Percentiles rank a stretch among this genome's conserved stretches.
Conservation (phyloP, 2,888 invertebrate species). For the Drosophila fulvimacula region DNA sequence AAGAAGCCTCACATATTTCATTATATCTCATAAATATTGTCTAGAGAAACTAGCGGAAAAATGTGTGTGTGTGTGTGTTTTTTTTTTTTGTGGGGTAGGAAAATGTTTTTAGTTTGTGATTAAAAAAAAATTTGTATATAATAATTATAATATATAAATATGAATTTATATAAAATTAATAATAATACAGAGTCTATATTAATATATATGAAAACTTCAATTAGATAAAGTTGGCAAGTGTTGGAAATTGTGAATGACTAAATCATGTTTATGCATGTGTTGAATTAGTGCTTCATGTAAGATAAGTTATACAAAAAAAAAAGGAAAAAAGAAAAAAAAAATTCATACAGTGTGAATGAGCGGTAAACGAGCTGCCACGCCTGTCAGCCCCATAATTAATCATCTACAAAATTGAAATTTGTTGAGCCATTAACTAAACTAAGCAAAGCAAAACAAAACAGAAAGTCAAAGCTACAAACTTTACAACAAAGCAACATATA, state of each 20-base stretch:
- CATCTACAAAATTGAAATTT: slow-evolving; percentile 34
- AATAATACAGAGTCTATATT: not conserved
- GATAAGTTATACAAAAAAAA: not conserved
- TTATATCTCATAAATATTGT: not conserved
- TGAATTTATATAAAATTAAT: not conserved
- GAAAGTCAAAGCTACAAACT: slow-evolving; percentile 22
- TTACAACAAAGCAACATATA: not conserved
- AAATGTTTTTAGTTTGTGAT: too few species aligned
- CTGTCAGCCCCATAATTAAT: slow-evolving; percentile 11
- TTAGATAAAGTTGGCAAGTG: slow-evolving; percentile 1
- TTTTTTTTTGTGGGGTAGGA: not conserved
- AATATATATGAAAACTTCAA: not conserved
- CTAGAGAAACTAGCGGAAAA: not conserved
- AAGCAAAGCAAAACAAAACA: slow-evolving; percentile 23
- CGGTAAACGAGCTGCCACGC: slow-evolving; percentile 13
- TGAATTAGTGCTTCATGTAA: slow-evolving; percentile 10
- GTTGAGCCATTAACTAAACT: slow-evolving; percentile 39
- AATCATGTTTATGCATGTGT: slow-evolving; percentile 10
- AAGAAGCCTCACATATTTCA: not conserved
- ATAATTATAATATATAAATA: too few species aligned
- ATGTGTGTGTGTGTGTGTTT: not conserved
- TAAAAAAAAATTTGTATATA: too few species aligned
- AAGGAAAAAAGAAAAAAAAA: too few species aligned
- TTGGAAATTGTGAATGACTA: slow-evolving; percentile 13
- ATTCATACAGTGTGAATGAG: slow-evolving; percentile 6